These are phyloP conservation scores for Thunnus maccoyii DNA, from an alignment of 2,113 vertebrate genomes.

Conservation along the genomic window DNA sequence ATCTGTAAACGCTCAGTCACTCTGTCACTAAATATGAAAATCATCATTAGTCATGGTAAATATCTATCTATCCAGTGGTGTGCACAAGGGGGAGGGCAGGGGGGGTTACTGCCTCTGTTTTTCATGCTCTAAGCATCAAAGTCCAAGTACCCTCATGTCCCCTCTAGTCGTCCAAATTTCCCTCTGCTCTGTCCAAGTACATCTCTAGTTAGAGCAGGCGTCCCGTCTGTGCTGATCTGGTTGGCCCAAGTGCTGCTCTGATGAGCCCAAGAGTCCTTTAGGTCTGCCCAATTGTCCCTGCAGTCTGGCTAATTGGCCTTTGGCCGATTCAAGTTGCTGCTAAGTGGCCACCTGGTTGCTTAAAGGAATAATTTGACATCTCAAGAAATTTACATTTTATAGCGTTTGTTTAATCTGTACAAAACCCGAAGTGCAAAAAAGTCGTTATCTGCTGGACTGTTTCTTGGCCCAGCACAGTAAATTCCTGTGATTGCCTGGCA, in stretches of 20 bases:
- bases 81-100: slow-evolving; percentile 10
- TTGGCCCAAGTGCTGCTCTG: neutral
- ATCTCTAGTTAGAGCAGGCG: neutral
- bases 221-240: neutral
- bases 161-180: neutral
- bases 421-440: too few species aligned
- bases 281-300: neutral
- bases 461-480: too few species aligned
- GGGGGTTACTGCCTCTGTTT: slow-evolving; percentile 11
- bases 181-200: neutral
- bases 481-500: too few species aligned
- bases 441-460: too few species aligned
- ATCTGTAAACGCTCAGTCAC: slow-evolving; percentile 48
- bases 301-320: neutral
- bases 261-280: neutral
- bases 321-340: too few species aligned
- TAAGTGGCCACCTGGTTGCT: neutral
- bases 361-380: too few species aligned
- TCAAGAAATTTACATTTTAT: too few species aligned
- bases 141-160: neutral
- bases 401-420: too few species aligned
- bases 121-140: slow-evolving; percentile 13
- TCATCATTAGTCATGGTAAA: slow-evolving; percentile 60
- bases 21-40: slow-evolving; percentile 66
- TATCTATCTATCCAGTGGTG: slow-evolving; percentile 50